Evolutionary conservation across 2,888 invertebrate genomes (phyloP).

Genomic region (Podabrus alpinus): DNA sequence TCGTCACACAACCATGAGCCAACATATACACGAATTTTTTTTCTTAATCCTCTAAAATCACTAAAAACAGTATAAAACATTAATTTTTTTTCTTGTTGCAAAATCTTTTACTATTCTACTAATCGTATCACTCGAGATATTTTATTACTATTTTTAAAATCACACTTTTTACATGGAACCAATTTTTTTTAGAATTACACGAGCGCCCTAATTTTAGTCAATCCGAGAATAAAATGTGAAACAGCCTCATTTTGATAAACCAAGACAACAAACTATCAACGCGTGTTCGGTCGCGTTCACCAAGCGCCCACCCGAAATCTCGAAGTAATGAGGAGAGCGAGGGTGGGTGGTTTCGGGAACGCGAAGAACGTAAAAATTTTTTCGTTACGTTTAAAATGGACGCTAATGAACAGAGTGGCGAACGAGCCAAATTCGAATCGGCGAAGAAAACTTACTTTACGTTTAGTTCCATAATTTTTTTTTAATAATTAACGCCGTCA

Average conservation of each 20-base stretch:
- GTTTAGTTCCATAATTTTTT: conserved; percentile 24
- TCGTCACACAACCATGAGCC: conserved; percentile 51
- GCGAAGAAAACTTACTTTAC: conserved; percentile 21
- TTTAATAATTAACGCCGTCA: conserved; percentile 12
- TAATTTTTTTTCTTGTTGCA: conserved; percentile 11
- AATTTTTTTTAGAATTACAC: conserved; percentile 3
- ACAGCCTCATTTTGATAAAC: not conserved
- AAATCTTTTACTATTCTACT: conserved; percentile 31
- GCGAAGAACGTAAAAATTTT: not conserved
- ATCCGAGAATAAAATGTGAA: not conserved
- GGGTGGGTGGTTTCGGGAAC: not conserved
- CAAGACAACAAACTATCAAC: not conserved
- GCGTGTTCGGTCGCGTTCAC: not conserved
- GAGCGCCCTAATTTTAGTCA: not conserved
- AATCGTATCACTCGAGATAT: conserved; percentile 34
- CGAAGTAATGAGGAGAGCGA: too few species aligned
- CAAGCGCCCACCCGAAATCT: too few species aligned
- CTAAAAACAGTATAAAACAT: conserved; percentile 27
- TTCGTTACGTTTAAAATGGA: not conserved
- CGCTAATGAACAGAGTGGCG: conserved; percentile 18
- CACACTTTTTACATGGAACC: conserved; percentile 33
- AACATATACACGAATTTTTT: conserved; percentile 30
- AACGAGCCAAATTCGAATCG: conserved; percentile 26
- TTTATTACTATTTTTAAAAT: conserved; percentile 38
- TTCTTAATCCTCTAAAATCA: conserved; percentile 28